Percentiles rank a stretch among this genome's conserved stretches.
phyloP scores from a whole-genome alignment of 92 coral and sea anemone species.

The Desmophyllum pertusum region DNA sequence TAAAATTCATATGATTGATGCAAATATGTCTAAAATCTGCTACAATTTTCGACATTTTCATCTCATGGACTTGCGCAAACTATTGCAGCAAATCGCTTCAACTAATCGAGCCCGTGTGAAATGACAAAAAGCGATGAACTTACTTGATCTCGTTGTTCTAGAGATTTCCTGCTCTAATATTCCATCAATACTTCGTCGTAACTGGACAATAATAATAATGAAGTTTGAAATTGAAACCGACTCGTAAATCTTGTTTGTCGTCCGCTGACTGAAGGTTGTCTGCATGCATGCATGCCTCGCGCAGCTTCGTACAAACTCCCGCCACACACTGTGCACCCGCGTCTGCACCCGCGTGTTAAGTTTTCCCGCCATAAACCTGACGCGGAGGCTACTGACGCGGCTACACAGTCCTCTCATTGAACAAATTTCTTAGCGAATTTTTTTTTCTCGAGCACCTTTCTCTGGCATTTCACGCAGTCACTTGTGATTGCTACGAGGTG shows the following conservation, averaged over 20 bases:
- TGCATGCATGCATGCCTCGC: no score
- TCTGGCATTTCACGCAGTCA: not conserved
- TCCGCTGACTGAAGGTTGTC: conserved; percentile 41
- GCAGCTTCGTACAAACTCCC: conserved; percentile 19
- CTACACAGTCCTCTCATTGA: not conserved
- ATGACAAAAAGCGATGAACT: not conserved
- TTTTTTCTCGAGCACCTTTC: not conserved
- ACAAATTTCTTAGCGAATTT: not conserved
- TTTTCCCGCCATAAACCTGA: conserved; percentile 42
- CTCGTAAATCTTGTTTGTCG: conserved; percentile 13
- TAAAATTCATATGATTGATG: not conserved
- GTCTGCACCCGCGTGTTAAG: not conserved
- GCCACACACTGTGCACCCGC: conserved; percentile 44
- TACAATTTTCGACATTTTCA: not conserved
- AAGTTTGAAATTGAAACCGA: conserved; percentile 18
- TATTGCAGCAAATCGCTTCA: not conserved
- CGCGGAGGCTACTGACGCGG: not conserved
- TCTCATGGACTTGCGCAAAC: no score
- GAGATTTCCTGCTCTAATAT: conserved; percentile 5
- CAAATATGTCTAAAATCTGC: not conserved
- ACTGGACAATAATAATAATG: not conserved
- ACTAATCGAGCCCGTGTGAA: not conserved
- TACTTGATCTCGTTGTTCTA: conserved; percentile 13
- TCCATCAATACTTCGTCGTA: conserved; percentile 4
- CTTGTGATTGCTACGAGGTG: not conserved